A percentile compares a stretch with the other conserved stretches of the same genome.
Evolutionary conservation across 2,797 vertebrate species (phyloP).

Genomic region (Paramormyrops hopkinsi): DNA sequence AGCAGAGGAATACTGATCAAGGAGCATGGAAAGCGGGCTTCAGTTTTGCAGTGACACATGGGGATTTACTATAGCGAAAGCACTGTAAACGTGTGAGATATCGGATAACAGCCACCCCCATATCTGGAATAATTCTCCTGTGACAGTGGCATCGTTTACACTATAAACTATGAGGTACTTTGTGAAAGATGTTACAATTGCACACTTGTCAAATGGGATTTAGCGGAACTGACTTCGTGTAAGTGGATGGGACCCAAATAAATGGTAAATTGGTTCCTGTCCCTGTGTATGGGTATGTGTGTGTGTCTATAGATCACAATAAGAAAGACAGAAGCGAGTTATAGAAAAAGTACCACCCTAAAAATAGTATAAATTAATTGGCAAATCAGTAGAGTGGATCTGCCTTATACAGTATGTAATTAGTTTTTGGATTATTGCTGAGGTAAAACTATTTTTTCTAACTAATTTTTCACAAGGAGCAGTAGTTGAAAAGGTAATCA

Average conservation of each 20-base stretch:
- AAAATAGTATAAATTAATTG: constrained; percentile 61
- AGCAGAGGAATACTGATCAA: not conserved
- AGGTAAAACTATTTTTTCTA: constrained; percentile 43
- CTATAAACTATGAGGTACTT: constrained; percentile 43
- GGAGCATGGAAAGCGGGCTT: not conserved
- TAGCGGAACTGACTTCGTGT: not conserved
- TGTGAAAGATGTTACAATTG: constrained; percentile 59
- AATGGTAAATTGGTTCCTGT: constrained; percentile 5
- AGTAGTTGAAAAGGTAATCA: constrained; percentile 27
- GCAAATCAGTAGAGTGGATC: constrained; percentile 59
- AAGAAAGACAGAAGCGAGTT: constrained; percentile 25
- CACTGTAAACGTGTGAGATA: constrained; percentile 47
- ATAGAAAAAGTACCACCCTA: constrained; percentile 57
- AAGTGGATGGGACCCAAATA: not conserved
- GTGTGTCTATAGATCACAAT: not conserved
- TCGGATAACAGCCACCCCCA: constrained; percentile 35
- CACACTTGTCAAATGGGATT: constrained; percentile 21
- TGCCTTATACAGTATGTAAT: constrained; percentile 59
- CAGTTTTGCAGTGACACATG: not conserved
- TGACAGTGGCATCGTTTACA: constrained; percentile 49
- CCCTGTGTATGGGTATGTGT: not conserved
- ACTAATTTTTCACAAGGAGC: constrained; percentile 29
- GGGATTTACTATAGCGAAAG: not conserved
- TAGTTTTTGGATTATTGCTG: constrained; percentile 57
- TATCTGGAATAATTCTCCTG: not conserved